Evolutionary conservation across 2,888 invertebrate species (phyloP).

Genomic region (Saturnia pavonia): DNA sequence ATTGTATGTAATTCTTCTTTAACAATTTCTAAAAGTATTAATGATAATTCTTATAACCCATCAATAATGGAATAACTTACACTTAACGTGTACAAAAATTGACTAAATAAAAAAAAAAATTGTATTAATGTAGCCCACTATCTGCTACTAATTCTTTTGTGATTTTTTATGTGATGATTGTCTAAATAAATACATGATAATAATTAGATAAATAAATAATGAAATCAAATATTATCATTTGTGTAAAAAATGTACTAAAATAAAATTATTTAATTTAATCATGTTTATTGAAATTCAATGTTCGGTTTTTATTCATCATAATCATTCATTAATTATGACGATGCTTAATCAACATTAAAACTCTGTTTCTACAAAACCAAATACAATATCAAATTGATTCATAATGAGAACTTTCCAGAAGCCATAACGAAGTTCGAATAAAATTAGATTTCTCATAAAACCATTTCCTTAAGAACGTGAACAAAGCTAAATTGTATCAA

Average conservation of each 20-base stretch:
- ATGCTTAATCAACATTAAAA: background rate
- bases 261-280: background rate
- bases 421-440: conserved; percentile 14
- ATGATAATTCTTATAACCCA: too few species aligned
- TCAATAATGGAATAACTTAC: too few species aligned
- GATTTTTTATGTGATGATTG: too few species aligned
- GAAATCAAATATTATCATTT: too few species aligned
- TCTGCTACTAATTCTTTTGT: too few species aligned
- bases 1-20: too few species aligned
- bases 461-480: conserved; percentile 37
- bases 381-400: background rate
- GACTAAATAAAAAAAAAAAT: too few species aligned
- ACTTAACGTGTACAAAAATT: too few species aligned
- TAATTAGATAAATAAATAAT: background rate
- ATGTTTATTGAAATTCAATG: background rate
- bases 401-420: conserved; percentile 9
- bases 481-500: conserved; percentile 39
- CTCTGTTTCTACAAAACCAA: background rate
- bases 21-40: too few species aligned
- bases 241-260: background rate
- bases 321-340: too few species aligned
- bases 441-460: conserved; percentile 42
- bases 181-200: background rate
- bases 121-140: too few species aligned
- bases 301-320: background rate